Evolutionary conservation across 92 coral and sea anemone species (phyloP).

Genomic region (Meandrina meandrites): DNA sequence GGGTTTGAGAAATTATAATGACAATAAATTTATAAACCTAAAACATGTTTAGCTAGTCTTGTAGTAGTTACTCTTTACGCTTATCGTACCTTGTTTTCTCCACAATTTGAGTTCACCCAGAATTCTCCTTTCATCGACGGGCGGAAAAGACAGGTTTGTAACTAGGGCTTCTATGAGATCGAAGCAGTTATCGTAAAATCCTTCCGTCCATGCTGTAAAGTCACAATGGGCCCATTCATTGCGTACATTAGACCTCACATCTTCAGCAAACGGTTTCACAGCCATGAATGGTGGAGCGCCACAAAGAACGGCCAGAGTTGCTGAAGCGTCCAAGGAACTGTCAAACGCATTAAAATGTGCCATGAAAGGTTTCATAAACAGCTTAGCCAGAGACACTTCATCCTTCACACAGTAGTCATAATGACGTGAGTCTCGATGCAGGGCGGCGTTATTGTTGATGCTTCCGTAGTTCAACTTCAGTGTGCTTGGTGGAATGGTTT

Average conservation of each 20-base stretch:
- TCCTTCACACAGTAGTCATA: slow-evolving; percentile 42
- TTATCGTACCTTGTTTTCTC: slow-evolving; percentile 31
- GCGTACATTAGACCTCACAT: slow-evolving; percentile 50
- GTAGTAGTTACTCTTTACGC: too few relatives aligned
- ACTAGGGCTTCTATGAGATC: slow-evolving; percentile 52
- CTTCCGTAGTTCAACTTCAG: slow-evolving; percentile 31
- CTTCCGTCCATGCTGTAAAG: slow-evolving; percentile 48
- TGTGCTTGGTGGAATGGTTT: slow-evolving; percentile 9
- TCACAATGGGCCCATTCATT: slow-evolving; percentile 71
- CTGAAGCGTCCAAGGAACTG: slow-evolving; percentile 55
- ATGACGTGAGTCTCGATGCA: neutral
- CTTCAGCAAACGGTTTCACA: slow-evolving; percentile 24
- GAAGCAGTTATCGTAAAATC: slow-evolving; percentile 32
- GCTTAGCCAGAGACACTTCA: slow-evolving; percentile 53
- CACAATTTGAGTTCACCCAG: slow-evolving; percentile 24
- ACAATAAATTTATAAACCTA: too few relatives aligned
- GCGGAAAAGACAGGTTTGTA: slow-evolving; percentile 3
- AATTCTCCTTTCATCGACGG: neutral
- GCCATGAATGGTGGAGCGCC: slow-evolving; percentile 37
- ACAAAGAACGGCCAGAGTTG: slow-evolving; percentile 50
- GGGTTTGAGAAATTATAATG: too few relatives aligned
- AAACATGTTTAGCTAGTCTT: too few relatives aligned
- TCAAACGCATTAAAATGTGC: slow-evolving; percentile 63
- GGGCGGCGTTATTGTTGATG: slow-evolving; percentile 43
- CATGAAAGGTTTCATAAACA: slow-evolving; percentile 62